These are phyloP conservation scores for Anthophora plumipes DNA, from an alignment of 2,888 invertebrate genomes.

Conservation along the genomic window DNA sequence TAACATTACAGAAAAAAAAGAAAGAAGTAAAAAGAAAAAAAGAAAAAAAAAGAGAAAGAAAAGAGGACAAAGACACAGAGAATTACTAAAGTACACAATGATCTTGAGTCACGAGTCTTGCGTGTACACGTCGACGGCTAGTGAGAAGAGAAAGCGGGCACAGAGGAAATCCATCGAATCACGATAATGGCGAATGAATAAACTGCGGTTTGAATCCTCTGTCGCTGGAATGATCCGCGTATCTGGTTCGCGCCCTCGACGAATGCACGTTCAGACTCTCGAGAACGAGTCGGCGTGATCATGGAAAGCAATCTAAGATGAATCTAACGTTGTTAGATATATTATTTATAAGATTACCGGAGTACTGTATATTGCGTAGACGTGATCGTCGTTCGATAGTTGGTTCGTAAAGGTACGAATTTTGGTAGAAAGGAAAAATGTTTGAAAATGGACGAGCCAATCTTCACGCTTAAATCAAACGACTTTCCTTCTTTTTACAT, in stretches of 20 bases:
- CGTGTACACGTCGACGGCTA: constrained; percentile 62
- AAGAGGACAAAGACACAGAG: constrained; percentile 36
- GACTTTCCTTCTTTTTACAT: background rate
- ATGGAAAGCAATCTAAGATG: constrained; percentile 83
- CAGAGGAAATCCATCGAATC: background rate
- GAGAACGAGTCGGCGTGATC: constrained; percentile 79
- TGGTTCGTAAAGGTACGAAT: constrained; percentile 52
- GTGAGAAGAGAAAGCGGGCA: background rate
- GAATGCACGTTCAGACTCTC: constrained; percentile 68
- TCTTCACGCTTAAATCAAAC: background rate
- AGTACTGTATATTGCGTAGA: constrained; percentile 79
- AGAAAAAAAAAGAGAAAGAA: constrained; percentile 28
- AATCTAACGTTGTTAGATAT: constrained; percentile 83
- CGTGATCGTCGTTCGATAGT: constrained; percentile 73
- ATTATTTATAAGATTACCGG: constrained; percentile 82
- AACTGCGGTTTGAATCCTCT: background rate
- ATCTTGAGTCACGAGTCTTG: constrained; percentile 73
- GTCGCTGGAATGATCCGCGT: background rate
- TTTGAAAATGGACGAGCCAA: background rate
- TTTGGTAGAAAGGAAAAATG: background rate
- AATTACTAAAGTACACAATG: constrained; percentile 73
- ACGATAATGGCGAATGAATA: background rate
- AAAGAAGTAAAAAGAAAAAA: constrained; percentile 69
- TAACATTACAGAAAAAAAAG: constrained; percentile 39
- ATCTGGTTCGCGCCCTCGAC: constrained; percentile 53